Evolutionary conservation across 2,113 vertebrate genomes (phyloP).

Genomic region (Oreocharis arfaki): DNA sequence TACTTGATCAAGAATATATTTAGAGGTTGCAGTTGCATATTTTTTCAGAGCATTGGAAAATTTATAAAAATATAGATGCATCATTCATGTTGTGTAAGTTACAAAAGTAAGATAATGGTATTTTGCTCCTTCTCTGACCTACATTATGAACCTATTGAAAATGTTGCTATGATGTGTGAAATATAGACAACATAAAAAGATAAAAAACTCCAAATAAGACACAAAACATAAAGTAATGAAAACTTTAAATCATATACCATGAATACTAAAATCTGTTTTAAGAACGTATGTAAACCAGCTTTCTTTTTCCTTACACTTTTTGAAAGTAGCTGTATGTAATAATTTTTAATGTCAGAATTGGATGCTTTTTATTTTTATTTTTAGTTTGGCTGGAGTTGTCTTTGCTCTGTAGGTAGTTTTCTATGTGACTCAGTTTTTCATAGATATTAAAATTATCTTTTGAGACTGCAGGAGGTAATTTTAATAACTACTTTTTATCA

Average conservation of each 20-base stretch:
- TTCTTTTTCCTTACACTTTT: neutral
- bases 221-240: neutral
- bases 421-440: neutral
- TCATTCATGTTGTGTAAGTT: neutral
- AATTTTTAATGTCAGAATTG: neutral
- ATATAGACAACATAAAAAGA: neutral
- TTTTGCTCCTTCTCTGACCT: neutral
- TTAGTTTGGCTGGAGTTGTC: neutral
- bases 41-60: neutral
- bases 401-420: neutral
- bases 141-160: neutral
- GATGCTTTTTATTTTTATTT: neutral
- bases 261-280: neutral
- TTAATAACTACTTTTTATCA: neutral
- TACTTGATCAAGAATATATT: neutral
- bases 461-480: neutral
- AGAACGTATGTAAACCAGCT: rapidly evolving
- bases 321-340: neutral
- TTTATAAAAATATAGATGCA: neutral
- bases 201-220: neutral
- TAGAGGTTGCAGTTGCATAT: neutral
- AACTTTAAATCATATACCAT: neutral
- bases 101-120: neutral
- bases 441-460: neutral
- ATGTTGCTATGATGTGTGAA: neutral